phyloP scores from a whole-genome alignment of 2,888 invertebrate genomes.

The Aquatica leii region DNA sequence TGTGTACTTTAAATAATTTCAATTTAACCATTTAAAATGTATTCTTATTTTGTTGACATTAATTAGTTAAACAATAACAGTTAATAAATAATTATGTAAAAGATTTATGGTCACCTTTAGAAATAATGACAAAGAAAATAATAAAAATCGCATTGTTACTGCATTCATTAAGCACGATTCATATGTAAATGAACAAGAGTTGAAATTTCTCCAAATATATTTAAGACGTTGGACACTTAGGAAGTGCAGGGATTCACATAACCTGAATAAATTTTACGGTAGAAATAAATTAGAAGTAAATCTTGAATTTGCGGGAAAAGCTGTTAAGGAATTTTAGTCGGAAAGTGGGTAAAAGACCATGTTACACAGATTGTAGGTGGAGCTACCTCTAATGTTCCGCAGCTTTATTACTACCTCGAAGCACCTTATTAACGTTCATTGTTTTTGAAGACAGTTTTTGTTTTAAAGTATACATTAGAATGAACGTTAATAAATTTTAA shows the following conservation, averaged over 20 bases:
- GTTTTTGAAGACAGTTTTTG: conserved; percentile 32
- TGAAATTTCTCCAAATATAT: background rate
- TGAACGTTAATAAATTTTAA: conserved; percentile 6
- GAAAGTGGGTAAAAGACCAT: conserved; percentile 42
- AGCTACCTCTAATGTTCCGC: conserved; percentile 42
- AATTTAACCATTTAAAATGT: too few relatives aligned
- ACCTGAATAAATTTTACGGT: background rate
- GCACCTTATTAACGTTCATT: conserved; percentile 35
- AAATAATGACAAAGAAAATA: too few relatives aligned
- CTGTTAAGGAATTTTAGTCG: conserved; percentile 18
- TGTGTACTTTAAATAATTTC: too few relatives aligned
- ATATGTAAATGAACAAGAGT: background rate
- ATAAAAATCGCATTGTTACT: background rate
- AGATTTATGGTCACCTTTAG: too few relatives aligned
- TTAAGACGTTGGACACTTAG: background rate
- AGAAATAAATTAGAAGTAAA: background rate
- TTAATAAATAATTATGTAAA: too few relatives aligned
- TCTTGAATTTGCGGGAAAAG: background rate
- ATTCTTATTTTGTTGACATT: too few relatives aligned
- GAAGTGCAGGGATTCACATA: background rate
- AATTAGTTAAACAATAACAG: too few relatives aligned
- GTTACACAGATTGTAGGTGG: conserved; percentile 45
- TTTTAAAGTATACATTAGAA: conserved; percentile 10
- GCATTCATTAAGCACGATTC: background rate
- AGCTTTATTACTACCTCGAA: conserved; percentile 43